A percentile compares a stretch with the other conserved stretches of the same genome.
These are phyloP conservation scores for Mastigias papua DNA, from an alignment of 30 jellyfish, hydroid and myxozoan species.

Conservation along the genomic window DNA sequence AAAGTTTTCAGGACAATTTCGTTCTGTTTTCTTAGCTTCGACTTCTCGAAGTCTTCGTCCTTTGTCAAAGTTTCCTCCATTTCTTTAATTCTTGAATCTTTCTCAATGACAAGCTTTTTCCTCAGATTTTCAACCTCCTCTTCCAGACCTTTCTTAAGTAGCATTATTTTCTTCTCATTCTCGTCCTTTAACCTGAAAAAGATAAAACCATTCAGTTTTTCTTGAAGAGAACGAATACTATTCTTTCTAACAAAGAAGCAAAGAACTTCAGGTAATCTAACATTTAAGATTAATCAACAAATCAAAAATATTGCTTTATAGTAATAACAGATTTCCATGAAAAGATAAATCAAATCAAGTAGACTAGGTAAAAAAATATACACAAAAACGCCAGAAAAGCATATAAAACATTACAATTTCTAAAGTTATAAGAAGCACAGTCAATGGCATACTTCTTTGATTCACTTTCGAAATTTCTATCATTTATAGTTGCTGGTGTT, in stretches of 20 bases:
- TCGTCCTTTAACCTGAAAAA: conserved; percentile 42
- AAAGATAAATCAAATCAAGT: no score
- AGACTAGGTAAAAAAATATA: no score
- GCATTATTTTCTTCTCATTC: conserved; percentile 29
- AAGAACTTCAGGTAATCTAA: background rate
- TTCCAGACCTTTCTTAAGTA: conserved; percentile 32
- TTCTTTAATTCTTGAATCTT: conserved; percentile 49
- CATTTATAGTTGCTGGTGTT: background rate
- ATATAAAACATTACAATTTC: background rate
- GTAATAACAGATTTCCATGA: no score
- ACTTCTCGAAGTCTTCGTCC: conserved; percentile 74
- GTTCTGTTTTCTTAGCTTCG: conserved; percentile 55
- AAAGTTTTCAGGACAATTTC: conserved; percentile 62
- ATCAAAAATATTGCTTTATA: no score
- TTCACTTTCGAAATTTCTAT: conserved; percentile 2
- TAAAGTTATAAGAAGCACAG: background rate
- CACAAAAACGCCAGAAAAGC: no score
- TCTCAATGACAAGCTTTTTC: conserved; percentile 25
- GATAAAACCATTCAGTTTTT: background rate
- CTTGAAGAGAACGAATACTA: background rate
- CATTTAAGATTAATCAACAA: no score
- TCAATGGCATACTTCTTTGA: conserved; percentile 4
- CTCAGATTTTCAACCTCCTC: conserved; percentile 44
- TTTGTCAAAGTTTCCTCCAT: conserved; percentile 41
- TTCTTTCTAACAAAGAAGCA: background rate